phyloP scores from a whole-genome alignment of 2,888 invertebrate species.

The Arrhopalites spinosus region DNA sequence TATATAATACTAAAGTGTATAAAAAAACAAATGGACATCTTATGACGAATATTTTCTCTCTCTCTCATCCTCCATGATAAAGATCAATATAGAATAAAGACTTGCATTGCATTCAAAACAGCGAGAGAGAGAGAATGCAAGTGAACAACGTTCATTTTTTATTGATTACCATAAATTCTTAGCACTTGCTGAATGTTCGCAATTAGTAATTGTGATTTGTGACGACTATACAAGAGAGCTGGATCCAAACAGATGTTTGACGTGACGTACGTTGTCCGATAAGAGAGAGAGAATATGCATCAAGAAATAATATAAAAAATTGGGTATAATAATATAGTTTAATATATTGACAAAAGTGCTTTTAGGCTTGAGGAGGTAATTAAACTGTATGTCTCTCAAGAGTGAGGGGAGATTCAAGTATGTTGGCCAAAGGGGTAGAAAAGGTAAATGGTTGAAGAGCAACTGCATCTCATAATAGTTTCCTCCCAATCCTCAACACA shows the following conservation, averaged over 20 bases:
- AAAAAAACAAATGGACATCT: no score
- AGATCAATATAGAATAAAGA: no score
- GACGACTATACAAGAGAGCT: neutral
- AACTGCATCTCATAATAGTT: neutral
- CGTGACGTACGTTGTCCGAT: no score
- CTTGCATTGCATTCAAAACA: neutral
- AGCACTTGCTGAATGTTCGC: constrained; percentile 5
- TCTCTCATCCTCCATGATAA: no score
- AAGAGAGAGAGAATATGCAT: no score
- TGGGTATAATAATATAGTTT: no score
- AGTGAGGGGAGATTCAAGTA: neutral
- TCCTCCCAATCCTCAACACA: neutral
- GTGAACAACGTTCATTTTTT: no score
- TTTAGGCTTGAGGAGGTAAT: constrained; percentile 5
- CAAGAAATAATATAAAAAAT: no score
- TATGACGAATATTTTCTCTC: no score
- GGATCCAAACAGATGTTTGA: no score
- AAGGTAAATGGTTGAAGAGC: constrained; percentile 1
- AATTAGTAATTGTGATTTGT: constrained; percentile 12
- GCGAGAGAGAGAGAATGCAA: neutral
- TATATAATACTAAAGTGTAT: neutral
- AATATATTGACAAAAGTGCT: no score
- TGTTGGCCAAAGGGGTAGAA: neutral
- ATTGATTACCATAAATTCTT: constrained; percentile 4
- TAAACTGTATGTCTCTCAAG: neutral